phyloP scores from a whole-genome alignment of 1,140 invertebrate species.

The Panagrolaimus sp. region DNA sequence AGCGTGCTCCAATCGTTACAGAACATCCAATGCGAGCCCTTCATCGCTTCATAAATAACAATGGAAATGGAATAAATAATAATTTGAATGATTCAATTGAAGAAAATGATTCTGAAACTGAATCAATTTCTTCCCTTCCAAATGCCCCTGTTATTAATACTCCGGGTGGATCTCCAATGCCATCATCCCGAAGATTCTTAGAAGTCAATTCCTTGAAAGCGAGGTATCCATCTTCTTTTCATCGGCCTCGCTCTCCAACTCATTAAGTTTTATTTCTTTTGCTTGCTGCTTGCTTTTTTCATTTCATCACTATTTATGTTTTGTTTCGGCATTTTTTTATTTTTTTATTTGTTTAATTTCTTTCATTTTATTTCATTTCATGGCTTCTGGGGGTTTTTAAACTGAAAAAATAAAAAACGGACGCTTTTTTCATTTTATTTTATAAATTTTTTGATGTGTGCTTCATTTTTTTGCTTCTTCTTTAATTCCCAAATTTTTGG shows the following conservation, averaged over 20 bases:
- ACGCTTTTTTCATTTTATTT: neutral
- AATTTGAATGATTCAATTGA: slow-evolving; percentile 5
- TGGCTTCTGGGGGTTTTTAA: too few species aligned
- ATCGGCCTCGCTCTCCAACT: slow-evolving; percentile 10
- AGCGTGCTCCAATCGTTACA: neutral
- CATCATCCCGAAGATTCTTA: neutral
- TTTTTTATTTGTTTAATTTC: slow-evolving; percentile 6
- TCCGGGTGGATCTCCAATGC: neutral
- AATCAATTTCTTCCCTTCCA: neutral
- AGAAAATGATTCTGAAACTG: slow-evolving; percentile 6
- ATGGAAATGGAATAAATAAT: neutral
- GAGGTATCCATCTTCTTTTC: neutral
- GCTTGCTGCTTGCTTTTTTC: neutral
- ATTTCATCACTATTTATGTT: neutral
- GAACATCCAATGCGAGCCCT: slow-evolving; percentile 7
- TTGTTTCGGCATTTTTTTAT: neutral
- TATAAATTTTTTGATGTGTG: neutral
- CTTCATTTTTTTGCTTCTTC: too few species aligned
- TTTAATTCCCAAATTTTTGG: too few species aligned
- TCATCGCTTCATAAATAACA: neutral
- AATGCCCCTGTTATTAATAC: neutral
- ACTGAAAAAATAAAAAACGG: neutral
- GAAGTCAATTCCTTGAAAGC: slow-evolving; percentile 5
- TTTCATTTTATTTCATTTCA: slow-evolving; percentile 3
- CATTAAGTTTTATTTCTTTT: neutral